Percentiles rank a stretch among this genome's conserved stretches.
Evolutionary conservation across 1,140 invertebrate species (phyloP).

Genomic region (Formica selysi): DNA sequence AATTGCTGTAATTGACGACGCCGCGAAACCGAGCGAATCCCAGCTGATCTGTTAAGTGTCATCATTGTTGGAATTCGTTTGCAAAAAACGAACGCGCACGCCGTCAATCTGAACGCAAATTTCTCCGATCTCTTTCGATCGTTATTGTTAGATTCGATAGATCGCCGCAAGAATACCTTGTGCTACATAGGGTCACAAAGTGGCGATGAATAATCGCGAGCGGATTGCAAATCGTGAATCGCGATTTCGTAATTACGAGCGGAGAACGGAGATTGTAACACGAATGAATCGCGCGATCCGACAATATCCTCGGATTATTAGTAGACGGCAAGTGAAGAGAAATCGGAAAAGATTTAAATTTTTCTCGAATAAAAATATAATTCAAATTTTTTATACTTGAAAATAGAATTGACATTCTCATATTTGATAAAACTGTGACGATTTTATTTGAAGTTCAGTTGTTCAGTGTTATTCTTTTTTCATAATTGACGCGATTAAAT

Average conservation of each 20-base stretch:
- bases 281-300: background rate
- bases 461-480: background rate
- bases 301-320: background rate
- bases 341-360: background rate
- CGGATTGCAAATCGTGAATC: background rate
- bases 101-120: background rate
- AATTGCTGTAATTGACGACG: conserved; percentile 35
- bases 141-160: background rate
- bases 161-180: conserved; percentile 27
- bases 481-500: background rate
- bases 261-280: conserved; percentile 14
- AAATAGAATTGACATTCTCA: background rate
- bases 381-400: too few relatives aligned
- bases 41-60: background rate
- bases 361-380: background rate
- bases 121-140: background rate
- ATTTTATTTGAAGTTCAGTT: background rate
- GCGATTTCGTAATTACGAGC: conserved; percentile 16
- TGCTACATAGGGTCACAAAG: conserved; percentile 13
- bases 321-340: too few relatives aligned
- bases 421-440: background rate
- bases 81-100: background rate
- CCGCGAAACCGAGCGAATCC: background rate
- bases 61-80: conserved; percentile 10
- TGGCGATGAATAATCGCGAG: conserved; percentile 8